Evolutionary conservation across 1,140 invertebrate genomes (phyloP), one percentile per base, ranked within the genome.

Genomic region (Neuroterus valhalla): DNA sequence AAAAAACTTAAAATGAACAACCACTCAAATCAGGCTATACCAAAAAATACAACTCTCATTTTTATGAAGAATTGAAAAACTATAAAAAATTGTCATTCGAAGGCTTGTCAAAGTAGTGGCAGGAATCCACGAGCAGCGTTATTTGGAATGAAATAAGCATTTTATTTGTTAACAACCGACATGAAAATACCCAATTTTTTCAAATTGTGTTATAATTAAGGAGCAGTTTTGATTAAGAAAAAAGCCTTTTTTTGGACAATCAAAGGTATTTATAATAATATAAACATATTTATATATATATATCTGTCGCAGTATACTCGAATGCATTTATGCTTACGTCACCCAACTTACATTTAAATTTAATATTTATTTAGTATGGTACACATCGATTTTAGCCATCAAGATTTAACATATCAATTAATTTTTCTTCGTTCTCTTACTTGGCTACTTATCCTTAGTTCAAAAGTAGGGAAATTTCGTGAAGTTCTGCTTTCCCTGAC

Each of bases 351-450:
- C 75, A 79, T 79, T 81, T 80, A 79, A 80, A 80, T 85, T 77
- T 84, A 77, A 79, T 78, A 74, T 81, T 81, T 83, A 84, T 84
- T 81, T 84, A 75, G 72, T 85, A 86, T 85, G 73, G 68, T 84
- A 86, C 78, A 85, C 85, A 85, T 84, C 81, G 71, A 85, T 83
- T 84, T 85, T 86, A 81, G 76, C 81, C 78, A 84, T 77, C 55
- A 84, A 84, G 50, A 78, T 62, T 62, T 62, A 62, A 62, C 55
- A 38, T 82, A 72, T 71, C 66, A 42, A 74, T 72, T 77, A 55
- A 26, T 5, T 77, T 77, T 70, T 3, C 62, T 66, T 45, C 70
- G 6, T 70, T 17, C 55, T 46, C 66, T 26, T 73, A 70, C 66
- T 72, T 68, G 15, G 46, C 50, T 45, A 45, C 23, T 26, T 38